phyloP scores from a whole-genome alignment of 1,140 invertebrate species.

The Amphibalanus amphitrite region DNA sequence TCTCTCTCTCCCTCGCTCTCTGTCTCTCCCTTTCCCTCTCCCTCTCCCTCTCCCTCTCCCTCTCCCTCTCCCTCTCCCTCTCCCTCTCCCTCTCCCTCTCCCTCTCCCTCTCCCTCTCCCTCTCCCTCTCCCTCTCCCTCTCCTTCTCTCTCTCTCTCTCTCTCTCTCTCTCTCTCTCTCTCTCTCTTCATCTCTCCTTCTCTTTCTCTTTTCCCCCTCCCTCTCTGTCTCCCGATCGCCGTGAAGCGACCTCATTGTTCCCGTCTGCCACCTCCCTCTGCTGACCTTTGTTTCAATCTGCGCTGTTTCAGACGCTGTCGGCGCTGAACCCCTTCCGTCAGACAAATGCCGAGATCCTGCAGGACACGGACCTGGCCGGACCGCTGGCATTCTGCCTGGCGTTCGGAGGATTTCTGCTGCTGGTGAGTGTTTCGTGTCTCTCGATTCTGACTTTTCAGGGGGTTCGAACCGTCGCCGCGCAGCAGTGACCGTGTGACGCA shows the following conservation, averaged over 20 bases:
- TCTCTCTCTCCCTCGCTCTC: no score
- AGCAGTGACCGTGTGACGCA: no score
- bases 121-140: no score
- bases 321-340: slow-evolving; percentile 69
- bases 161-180: slow-evolving; percentile 13
- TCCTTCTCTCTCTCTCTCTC: no score
- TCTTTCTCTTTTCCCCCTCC: not conserved
- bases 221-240: not conserved
- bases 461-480: no score
- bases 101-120: no score
- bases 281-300: slow-evolving; percentile 4
- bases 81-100: no score
- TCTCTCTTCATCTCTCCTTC: slow-evolving; percentile 9
- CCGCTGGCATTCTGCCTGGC: slow-evolving; percentile 82
- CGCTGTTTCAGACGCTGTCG: slow-evolving; percentile 47
- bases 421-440: no score
- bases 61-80: no score
- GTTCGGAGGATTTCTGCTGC: slow-evolving; percentile 52
- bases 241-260: not conserved
- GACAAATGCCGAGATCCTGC: slow-evolving; percentile 56
- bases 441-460: no score
- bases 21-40: no score
- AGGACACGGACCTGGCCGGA: slow-evolving; percentile 86
- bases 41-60: no score
- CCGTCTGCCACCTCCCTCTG: not conserved